phyloP scores from a whole-genome alignment of 64 coral and sea anemone genomes.

The Platygyra sinensis region DNA sequence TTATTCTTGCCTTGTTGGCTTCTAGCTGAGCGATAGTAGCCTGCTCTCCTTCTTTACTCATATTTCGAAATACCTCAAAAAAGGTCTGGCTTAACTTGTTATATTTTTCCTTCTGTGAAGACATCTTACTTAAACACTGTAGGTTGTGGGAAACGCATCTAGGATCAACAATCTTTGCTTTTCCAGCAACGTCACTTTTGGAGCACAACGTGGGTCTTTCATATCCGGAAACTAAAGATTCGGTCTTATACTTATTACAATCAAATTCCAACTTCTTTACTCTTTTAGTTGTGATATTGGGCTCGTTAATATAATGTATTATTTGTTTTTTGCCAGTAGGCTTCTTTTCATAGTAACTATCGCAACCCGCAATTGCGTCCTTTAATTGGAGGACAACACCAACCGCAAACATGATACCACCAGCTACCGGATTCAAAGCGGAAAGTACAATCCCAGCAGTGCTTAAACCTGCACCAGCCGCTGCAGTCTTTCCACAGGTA shows the following conservation, averaged over 20 bases:
- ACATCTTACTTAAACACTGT: background rate
- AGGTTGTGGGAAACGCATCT: background rate
- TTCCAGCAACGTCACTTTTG: background rate
- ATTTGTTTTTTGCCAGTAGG: no score
- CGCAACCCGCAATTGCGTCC: no score
- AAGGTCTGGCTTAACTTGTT: background rate
- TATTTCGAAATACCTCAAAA: background rate
- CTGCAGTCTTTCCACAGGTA: background rate
- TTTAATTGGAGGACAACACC: no score
- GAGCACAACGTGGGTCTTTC: background rate
- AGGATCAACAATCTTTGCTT: background rate
- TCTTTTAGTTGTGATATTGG: no score
- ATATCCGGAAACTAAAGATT: background rate
- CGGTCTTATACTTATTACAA: background rate
- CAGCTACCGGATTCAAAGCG: no score
- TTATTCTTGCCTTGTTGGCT: slow-evolving; percentile 1
- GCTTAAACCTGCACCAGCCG: no score
- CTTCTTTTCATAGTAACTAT: no score
- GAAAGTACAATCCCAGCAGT: no score
- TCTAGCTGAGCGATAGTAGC: background rate
- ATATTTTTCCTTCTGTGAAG: background rate
- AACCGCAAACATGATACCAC: no score
- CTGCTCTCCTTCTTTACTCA: background rate
- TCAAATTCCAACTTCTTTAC: no score
- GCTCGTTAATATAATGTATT: no score